phyloP scores from a whole-genome alignment of 30 jellyfish, hydroid and myxozoan genomes.

The Turritopsis rubra region DNA sequence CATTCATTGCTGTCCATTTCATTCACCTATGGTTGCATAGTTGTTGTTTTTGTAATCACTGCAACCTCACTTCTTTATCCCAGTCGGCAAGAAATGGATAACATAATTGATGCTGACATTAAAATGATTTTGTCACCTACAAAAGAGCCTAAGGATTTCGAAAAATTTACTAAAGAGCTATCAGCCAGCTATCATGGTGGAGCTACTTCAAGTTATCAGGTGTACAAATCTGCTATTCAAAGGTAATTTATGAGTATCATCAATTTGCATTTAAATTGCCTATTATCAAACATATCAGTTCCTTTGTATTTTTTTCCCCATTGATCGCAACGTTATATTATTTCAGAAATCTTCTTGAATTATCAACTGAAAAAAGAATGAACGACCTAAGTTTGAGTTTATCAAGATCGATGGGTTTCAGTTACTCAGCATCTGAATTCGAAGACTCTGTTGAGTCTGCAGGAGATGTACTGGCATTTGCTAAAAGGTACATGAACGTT shows the following conservation, averaged over 20 bases:
- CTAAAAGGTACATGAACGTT: not conserved
- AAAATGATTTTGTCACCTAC: not conserved
- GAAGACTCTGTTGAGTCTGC: not conserved
- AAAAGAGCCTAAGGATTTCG: not conserved
- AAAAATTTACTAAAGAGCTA: not conserved
- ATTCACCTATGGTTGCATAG: not conserved
- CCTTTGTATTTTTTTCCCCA: too few species aligned
- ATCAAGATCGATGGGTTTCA: conserved; percentile 14
- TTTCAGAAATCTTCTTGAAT: not conserved
- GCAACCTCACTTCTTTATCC: conserved; percentile 4
- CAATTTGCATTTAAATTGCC: not conserved
- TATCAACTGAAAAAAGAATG: not conserved
- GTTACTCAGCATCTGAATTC: not conserved
- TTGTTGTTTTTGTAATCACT: not conserved
- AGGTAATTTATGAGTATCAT: not conserved
- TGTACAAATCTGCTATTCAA: not conserved
- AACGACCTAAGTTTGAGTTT: not conserved
- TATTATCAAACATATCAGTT: not conserved
- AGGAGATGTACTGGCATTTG: not conserved
- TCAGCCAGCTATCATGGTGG: conserved; percentile 18
- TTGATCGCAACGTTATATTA: not conserved
- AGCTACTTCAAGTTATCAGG: not conserved
- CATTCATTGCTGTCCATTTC: not conserved
- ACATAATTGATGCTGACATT: not conserved
- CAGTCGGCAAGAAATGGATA: not conserved